These are phyloP conservation scores for Centropus bengalensis DNA, from an alignment of 2,113 vertebrate genomes.

Conservation along the genomic window DNA sequence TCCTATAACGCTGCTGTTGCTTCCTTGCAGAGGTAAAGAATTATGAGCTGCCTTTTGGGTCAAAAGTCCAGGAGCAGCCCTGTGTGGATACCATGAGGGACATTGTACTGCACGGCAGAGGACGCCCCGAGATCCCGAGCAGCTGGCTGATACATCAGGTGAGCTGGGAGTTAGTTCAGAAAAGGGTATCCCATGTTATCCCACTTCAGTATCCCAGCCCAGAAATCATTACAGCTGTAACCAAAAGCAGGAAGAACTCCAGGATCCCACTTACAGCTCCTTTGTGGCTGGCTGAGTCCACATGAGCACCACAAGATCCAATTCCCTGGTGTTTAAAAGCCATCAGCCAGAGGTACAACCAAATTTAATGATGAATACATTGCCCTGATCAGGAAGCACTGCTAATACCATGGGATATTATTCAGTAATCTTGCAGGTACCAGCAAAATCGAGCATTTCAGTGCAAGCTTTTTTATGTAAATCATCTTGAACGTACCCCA, in stretches of 20 bases:
- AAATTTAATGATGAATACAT: neutral
- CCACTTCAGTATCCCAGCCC: neutral
- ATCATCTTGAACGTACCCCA: neutral
- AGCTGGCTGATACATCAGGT: constrained; percentile 86
- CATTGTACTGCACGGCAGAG: constrained; percentile 87
- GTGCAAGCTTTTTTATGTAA: neutral
- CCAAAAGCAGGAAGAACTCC: neutral
- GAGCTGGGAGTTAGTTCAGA: neutral
- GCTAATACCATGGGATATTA: neutral
- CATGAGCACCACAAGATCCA: neutral
- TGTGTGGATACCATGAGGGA: constrained; percentile 92
- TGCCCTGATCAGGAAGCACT: neutral
- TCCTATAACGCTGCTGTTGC: neutral
- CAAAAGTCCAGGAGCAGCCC: constrained; percentile 87
- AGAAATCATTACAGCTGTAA: neutral
- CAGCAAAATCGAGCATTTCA: neutral
- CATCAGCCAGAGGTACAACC: neutral
- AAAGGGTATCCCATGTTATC: neutral
- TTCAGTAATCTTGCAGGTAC: neutral
- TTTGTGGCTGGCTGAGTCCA: neutral
- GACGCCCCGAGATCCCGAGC: constrained; percentile 85
- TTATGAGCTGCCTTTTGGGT: constrained; percentile 88
- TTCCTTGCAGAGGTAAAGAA: constrained; percentile 82
- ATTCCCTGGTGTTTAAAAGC: neutral
- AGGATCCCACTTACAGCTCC: neutral